Percentiles rank a stretch among this genome's conserved stretches.
These are phyloP conservation scores for Phyto melanocephala DNA, from an alignment of 2,888 invertebrate genomes.

Conservation along the genomic window DNA sequence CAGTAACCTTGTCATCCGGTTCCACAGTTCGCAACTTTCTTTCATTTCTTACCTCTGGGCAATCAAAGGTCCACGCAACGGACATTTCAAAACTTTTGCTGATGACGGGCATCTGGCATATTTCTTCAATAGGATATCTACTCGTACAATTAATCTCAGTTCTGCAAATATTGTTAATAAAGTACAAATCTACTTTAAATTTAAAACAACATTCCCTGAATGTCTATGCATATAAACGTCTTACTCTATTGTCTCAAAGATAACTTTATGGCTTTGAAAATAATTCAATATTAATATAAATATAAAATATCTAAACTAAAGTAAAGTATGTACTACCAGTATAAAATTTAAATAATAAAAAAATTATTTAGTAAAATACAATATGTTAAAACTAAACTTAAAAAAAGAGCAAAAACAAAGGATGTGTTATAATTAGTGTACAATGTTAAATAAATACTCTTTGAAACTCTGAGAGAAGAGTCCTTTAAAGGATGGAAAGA, in stretches of 20 bases:
- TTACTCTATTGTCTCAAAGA: constrained; percentile 63
- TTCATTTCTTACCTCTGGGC: constrained; percentile 73
- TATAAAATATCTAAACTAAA: neutral
- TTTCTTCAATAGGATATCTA: constrained; percentile 45
- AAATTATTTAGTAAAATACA: constrained; percentile 28
- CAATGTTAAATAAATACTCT: constrained; percentile 42
- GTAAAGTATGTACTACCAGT: neutral
- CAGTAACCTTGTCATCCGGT: constrained; percentile 77
- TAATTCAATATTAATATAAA: constrained; percentile 5
- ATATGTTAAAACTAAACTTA: neutral
- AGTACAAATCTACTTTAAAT: constrained; percentile 48
- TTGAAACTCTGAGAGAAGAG: neutral
- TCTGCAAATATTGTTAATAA: constrained; percentile 33
- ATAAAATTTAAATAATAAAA: neutral
- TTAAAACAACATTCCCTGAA: constrained; percentile 51
- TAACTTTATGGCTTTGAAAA: constrained; percentile 62
- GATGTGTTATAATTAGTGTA: constrained; percentile 57
- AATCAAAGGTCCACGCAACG: constrained; percentile 5
- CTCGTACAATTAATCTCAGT: constrained; percentile 40
- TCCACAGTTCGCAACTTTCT: constrained; percentile 74
- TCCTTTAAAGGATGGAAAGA: neutral
- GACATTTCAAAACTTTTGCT: constrained; percentile 60
- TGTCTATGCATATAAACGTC: constrained; percentile 54
- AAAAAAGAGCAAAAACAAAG: constrained; percentile 25
- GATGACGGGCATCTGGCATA: constrained; percentile 42